Evolutionary conservation across 2,113 vertebrate genomes (phyloP).

Genomic region (Phyllopteryx taeniolatus): DNA sequence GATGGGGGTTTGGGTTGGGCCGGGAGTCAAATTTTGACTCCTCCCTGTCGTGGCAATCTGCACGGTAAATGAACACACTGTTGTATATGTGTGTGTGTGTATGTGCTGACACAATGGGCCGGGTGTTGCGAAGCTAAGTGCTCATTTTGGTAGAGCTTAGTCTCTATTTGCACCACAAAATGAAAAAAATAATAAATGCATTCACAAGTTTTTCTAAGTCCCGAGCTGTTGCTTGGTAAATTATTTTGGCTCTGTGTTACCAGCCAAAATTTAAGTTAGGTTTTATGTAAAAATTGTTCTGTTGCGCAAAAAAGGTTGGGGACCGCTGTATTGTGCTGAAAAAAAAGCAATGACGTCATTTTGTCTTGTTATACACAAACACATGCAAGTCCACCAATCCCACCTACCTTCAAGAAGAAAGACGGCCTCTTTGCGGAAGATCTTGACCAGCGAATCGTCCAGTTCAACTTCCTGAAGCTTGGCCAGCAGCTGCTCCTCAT

Average conservation of each 20-base stretch:
- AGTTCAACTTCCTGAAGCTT: slow-evolving; percentile 96
- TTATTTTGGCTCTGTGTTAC: no score
- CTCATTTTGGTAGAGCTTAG: slow-evolving; percentile 66
- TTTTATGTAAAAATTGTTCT: no score
- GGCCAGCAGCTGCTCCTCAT: slow-evolving; percentile 95
- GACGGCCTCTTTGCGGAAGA: slow-evolving; percentile 98
- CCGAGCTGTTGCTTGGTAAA: not conserved
- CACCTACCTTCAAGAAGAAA: slow-evolving; percentile 93
- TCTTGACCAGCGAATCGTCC: slow-evolving; percentile 95
- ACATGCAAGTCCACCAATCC: not conserved
- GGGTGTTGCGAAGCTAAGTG: slow-evolving; percentile 64
- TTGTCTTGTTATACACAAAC: not conserved
- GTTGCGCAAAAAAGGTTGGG: no score
- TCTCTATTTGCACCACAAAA: slow-evolving; percentile 71
- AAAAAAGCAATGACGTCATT: no score
- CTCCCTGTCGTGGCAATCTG: slow-evolving; percentile 34
- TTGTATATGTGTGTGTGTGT: slow-evolving; percentile 19
- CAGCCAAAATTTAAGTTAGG: no score
- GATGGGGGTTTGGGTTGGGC: slow-evolving; percentile 63
- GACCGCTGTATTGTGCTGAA: no score
- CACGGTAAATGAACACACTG: slow-evolving; percentile 47
- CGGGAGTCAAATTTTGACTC: slow-evolving; percentile 35
- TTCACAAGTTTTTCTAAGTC: slow-evolving; percentile 46
- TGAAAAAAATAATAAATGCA: slow-evolving; percentile 69
- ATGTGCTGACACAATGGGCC: slow-evolving; percentile 61